Evolutionary conservation across 2,888 invertebrate species (phyloP), one percentile per base, ranked within the genome.

Genomic region (Cheilosia vulpina): DNA sequence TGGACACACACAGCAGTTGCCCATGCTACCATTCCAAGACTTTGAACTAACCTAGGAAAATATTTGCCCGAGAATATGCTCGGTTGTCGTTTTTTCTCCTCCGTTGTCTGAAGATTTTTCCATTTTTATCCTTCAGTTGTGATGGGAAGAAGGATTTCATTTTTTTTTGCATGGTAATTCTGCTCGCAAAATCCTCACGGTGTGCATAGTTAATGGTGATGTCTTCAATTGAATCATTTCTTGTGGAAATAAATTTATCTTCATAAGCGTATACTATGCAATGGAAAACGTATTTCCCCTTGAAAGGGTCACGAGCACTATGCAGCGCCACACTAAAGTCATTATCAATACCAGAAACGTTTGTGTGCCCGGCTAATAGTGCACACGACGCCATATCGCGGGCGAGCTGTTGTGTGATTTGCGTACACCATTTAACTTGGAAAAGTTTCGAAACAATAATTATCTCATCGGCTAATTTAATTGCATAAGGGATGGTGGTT

Each of bases 391-490:
- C 43, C 52, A 57, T 71, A 77, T 60, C 60, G 69, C 21, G 41
- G 19, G 45, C 68, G 17, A 19, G n/a, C 19, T 62, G 65, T 81
- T 71, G 55, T 76, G 60, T 45, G 55, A 43, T 60, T 72, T 66
- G 45, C 62, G 72, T 50, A 72, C 62, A 72, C 85, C 71, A 85
- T 85, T 81, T 81, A 81, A 76, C 58, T 85, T 81, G 76, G 85
- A 72, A 68, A 76, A 65, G 57, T 81, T 85, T 81, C 85, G 72
- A 76, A 76, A 85, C 72, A 85, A 85, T 81, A 85, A 85, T 81
- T 85, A 81, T 62, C 71, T 68, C 60, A 34, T 72, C 63, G 66
- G 76, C 72, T 85, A 85, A 81, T 85, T 81, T 72, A 81, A 72
- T 85, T 72, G 55, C 62, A 52, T 72, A 81, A 43, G 57, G 47